Percentiles rank a stretch among this genome's conserved stretches.
Conservation (phyloP, 2,113 vertebrate species). For the Brienomyrus longianalis region DNA sequence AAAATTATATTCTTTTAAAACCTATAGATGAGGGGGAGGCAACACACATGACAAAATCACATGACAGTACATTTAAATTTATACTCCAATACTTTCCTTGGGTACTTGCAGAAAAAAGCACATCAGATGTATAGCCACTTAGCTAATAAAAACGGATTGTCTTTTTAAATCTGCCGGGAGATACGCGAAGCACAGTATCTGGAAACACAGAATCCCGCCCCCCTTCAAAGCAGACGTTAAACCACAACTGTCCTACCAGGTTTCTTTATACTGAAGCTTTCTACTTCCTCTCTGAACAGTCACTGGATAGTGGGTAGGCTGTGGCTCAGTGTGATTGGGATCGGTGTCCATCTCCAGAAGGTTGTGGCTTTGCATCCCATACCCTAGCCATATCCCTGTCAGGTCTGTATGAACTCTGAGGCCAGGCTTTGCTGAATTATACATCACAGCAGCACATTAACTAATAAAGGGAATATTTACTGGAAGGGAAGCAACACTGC, state of each 20-base stretch:
- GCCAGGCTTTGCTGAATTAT: neutral
- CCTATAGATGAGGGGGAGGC: neutral
- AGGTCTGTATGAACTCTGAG: neutral
- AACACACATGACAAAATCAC: neutral
- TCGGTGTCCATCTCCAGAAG: neutral
- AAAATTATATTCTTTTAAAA: neutral
- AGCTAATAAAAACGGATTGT: neutral
- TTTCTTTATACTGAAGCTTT: neutral
- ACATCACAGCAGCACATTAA: neutral
- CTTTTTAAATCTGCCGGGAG: neutral
- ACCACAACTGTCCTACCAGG: neutral
- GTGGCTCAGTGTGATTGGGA: neutral
- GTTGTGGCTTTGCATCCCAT: neutral
- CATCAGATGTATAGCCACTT: neutral
- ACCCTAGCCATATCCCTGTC: neutral
- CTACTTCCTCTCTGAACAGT: neutral
- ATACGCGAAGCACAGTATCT: neutral
- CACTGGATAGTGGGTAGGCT: neutral
- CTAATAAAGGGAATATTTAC: neutral
- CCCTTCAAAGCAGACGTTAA: neutral
- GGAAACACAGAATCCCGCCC: neutral
- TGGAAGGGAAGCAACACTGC: neutral
- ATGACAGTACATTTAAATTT: neutral
- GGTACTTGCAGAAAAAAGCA: neutral
- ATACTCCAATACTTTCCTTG: neutral